Evolutionary conservation across 37 sponge, comb jelly and placozoan genomes (phyloP).

Genomic region (Agelas oroides): DNA sequence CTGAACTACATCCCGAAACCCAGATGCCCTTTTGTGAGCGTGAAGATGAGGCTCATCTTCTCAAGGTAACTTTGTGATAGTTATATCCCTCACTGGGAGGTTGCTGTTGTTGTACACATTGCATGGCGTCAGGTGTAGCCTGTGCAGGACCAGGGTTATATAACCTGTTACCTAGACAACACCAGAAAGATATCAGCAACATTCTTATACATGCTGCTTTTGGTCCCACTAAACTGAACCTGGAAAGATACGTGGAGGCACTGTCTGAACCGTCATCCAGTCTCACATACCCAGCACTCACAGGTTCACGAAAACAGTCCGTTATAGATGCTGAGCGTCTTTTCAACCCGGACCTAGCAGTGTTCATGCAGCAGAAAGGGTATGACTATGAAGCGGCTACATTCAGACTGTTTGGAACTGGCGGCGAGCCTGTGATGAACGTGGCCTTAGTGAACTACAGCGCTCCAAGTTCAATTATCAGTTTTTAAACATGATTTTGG

Average conservation of each 20-base stretch:
- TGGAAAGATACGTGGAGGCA: constrained; percentile 31
- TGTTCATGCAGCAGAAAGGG: constrained; percentile 33
- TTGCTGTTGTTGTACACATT: background rate
- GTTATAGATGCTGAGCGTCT: constrained; percentile 20
- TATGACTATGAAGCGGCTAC: constrained; percentile 42
- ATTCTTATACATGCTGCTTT: too few relatives aligned
- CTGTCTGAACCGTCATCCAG: constrained; percentile 23
- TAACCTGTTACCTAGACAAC: too few relatives aligned
- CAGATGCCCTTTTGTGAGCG: constrained; percentile 7
- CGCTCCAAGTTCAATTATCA: constrained; percentile 29
- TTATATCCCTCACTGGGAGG: background rate
- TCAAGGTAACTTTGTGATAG: constrained; percentile 4
- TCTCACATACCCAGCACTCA: constrained; percentile 41
- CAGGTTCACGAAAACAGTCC: constrained; percentile 41
- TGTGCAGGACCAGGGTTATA: too few relatives aligned
- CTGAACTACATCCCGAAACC: constrained; percentile 10
- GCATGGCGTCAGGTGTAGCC: too few relatives aligned
- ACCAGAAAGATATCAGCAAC: too few relatives aligned
- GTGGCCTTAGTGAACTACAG: constrained; percentile 30
- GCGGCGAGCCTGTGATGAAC: constrained; percentile 43
- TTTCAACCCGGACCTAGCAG: constrained; percentile 3
- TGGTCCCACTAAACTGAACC: constrained; percentile 6
- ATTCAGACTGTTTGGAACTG: constrained; percentile 28
- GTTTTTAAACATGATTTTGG: constrained; percentile 29
- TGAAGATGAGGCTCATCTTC: constrained; percentile 40